Base-by-base conservation (phyloP, 1,140 invertebrate genomes). In the Aphelenchoides fujianensis region DNA sequence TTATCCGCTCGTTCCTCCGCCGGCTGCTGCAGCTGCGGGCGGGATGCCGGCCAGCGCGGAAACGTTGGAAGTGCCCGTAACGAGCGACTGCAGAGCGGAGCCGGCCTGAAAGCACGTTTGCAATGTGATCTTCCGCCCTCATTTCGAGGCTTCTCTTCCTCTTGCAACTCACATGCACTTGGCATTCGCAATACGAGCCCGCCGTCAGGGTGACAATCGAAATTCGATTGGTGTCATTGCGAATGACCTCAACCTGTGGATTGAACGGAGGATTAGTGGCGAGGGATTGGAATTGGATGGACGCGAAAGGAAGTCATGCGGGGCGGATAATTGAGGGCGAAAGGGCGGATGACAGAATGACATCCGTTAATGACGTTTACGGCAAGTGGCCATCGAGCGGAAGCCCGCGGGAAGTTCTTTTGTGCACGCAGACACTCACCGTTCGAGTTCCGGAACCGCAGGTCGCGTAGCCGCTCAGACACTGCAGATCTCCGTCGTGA, bases 141-240 rank as follows among this genome's bases (percentile, higher is more conserved):
- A 48, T 12, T n/a, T n/a, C n/a, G 23, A 48, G 23, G 12, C 12
- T 48, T 48, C 41, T 48, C 41, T 48, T 48, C 5, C 23, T 7
- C 55, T 59, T 59, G n/a, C n/a, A n/a, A n/a, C n/a, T n/a, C n/a
- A 59, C 55, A 59, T 59, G 19, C 97, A 76, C 90, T 86, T 80
- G 90, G 89, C 61, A 63, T 63, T 63, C 61, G 28, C 61, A 63
- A 34, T 41, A 63, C 3, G 61, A 34, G 5, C 61, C 61, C 3
- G 61, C 31, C 5, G 61, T 63, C 16, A 63, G 3, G 3, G 61
- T 63, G 7, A 63, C 28, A 9, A 41, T 31, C 5, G 61, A 9
- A 5, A 59, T 7, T 59, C 23, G 28, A 23, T 63, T 63, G 5
- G 61, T 41, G 27, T 63, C 61, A 5, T 63, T 63, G 16, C 61